phyloP scores from a whole-genome alignment of 2,888 invertebrate genomes.

The Eueremaeus valkanovi region DNA sequence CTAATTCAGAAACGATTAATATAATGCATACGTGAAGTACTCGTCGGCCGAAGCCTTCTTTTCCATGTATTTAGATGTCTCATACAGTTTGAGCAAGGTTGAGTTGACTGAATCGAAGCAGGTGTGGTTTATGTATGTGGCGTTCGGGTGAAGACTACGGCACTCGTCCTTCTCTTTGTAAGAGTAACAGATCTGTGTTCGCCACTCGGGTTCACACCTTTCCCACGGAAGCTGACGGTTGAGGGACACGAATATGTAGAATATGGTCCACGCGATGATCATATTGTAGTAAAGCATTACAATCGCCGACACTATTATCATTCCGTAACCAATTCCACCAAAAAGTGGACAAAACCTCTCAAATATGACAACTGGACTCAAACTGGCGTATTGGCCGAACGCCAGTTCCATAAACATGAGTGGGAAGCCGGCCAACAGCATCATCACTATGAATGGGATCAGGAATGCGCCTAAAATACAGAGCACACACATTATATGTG shows the following conservation, averaged over 20 bases:
- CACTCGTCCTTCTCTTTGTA: constrained; percentile 39
- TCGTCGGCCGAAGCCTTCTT: constrained; percentile 21
- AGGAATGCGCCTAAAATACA: constrained; percentile 63
- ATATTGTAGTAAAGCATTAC: constrained; percentile 73
- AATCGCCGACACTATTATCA: constrained; percentile 70
- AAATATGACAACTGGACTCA: constrained; percentile 72
- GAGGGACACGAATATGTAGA: constrained; percentile 63
- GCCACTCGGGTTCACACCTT: constrained; percentile 59
- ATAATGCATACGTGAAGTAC: constrained; percentile 40
- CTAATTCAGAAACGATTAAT: too few species aligned
- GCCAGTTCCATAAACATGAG: constrained; percentile 58
- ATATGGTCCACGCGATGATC: constrained; percentile 72
- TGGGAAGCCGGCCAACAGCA: constrained; percentile 55
- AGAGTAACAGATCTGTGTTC: constrained; percentile 34
- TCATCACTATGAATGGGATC: constrained; percentile 55
- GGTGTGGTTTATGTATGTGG: constrained; percentile 42
- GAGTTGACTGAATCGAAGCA: constrained; percentile 42
- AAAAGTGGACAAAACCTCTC: constrained; percentile 73
- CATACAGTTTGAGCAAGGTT: constrained; percentile 33
- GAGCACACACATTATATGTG: constrained; percentile 54
- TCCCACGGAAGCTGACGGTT: constrained; percentile 63
- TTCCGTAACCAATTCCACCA: constrained; percentile 65
- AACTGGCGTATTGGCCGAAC: constrained; percentile 72
- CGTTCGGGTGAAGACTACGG: constrained; percentile 18
- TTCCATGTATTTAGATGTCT: constrained; percentile 30